phyloP scores from a whole-genome alignment of 2,797 vertebrate species.

The Yasuhikotakia modesta region DNA sequence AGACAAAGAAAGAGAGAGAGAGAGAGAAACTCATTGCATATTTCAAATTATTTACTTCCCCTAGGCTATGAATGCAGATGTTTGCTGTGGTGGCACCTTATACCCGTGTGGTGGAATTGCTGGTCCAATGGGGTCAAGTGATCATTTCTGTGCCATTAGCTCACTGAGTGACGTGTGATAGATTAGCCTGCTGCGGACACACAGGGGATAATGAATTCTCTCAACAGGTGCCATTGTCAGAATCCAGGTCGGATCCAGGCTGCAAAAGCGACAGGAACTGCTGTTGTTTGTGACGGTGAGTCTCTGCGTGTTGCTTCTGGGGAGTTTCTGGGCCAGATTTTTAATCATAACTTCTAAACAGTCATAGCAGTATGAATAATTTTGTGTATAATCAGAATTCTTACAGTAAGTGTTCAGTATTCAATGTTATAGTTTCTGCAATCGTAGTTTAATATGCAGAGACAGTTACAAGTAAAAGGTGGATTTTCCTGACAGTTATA shows the following conservation, averaged over 20 bases:
- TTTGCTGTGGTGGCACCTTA: background rate
- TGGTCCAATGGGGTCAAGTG: slow-evolving; percentile 33
- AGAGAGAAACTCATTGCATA: background rate
- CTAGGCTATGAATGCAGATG: background rate
- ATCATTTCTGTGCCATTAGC: slow-evolving; percentile 43
- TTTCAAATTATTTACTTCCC: background rate
- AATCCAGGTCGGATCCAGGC: slow-evolving; percentile 3
- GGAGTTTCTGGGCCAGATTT: background rate
- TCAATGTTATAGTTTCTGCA: too few relatives aligned
- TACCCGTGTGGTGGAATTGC: background rate
- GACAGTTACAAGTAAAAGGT: too few relatives aligned
- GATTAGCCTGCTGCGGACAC: slow-evolving; percentile 46
- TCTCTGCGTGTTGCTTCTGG: background rate
- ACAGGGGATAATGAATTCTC: slow-evolving; percentile 27
- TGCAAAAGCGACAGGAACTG: background rate
- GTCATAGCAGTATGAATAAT: background rate
- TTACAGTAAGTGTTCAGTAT: background rate
- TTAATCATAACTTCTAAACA: too few relatives aligned
- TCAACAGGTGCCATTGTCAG: slow-evolving; percentile 8
- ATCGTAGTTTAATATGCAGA: too few relatives aligned
- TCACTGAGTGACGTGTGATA: slow-evolving; percentile 23
- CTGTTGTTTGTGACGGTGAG: background rate
- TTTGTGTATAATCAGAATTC: background rate
- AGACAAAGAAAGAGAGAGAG: background rate
- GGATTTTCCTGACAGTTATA: too few relatives aligned